These are phyloP conservation scores for Astyanax mexicanus DNA, from an alignment of 2,797 vertebrate genomes.

Conservation along the genomic window DNA sequence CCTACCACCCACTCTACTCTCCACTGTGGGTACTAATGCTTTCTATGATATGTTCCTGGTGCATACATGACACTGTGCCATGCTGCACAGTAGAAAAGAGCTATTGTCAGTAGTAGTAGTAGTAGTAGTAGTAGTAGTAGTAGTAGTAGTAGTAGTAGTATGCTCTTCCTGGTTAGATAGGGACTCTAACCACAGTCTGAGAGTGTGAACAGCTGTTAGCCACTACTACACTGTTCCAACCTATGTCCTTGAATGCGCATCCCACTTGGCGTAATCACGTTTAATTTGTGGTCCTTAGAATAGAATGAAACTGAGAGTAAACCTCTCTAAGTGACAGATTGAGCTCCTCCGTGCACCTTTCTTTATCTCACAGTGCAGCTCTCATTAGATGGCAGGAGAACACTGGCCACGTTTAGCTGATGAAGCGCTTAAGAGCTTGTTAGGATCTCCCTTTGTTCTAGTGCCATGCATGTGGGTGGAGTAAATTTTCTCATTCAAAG, in stretches of 20 bases:
- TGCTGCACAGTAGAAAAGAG: no score
- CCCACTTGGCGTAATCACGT: not conserved
- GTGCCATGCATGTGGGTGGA: constrained; percentile 19
- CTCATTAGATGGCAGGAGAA: not conserved
- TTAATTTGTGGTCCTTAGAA: not conserved
- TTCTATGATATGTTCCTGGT: no score
- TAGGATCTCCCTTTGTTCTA: constrained; percentile 36
- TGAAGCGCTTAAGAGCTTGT: constrained; percentile 1
- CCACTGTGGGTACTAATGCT: no score
- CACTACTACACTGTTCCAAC: no score
- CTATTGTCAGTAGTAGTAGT: no score
- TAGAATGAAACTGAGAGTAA: not conserved
- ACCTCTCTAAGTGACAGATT: not conserved
- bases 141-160: no score
- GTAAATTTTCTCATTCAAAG: constrained; percentile 40
- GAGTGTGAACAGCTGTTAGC: no score
- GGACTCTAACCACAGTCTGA: no score
- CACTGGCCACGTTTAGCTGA: not conserved
- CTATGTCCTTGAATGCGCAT: not conserved
- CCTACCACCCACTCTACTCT: no score
- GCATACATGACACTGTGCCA: no score
- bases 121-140: no score
- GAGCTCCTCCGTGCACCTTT: not conserved
- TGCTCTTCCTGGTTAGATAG: no score
- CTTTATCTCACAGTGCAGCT: constrained; percentile 4